These are phyloP conservation scores for Serinus canaria DNA, from an alignment of 2,113 vertebrate species.

Conservation along the genomic window DNA sequence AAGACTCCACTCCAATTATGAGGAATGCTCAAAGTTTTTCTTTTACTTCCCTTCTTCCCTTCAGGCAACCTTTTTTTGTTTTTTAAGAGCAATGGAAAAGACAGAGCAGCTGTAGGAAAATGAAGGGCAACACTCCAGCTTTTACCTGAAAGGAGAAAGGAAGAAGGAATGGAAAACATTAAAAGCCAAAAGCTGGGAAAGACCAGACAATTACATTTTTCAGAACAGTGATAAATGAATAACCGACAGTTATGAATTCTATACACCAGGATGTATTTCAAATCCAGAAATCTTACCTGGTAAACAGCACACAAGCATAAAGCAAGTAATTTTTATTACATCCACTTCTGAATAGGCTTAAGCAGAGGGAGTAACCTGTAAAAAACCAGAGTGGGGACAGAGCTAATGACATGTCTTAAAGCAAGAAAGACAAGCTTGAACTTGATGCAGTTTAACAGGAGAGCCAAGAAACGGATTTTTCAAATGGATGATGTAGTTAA, in stretches of 20 bases:
- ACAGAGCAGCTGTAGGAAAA: background rate
- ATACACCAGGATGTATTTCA: background rate
- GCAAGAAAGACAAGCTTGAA: conserved; percentile 42
- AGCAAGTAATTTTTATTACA: background rate
- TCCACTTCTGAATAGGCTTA: background rate
- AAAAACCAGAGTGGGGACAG: conserved; percentile 36
- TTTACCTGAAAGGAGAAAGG: background rate
- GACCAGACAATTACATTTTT: background rate
- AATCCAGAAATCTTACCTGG: background rate
- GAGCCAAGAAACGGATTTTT: conserved; percentile 47
- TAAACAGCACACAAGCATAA: background rate
- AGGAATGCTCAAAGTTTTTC: background rate
- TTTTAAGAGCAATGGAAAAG: background rate
- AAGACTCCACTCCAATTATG: background rate
- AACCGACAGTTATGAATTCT: background rate
- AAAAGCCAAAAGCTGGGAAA: background rate
- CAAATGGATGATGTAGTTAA: background rate
- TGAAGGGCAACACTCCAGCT: background rate
- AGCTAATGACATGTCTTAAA: conserved; percentile 26
- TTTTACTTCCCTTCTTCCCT: background rate
- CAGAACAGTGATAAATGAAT: background rate
- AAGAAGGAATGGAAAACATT: background rate
- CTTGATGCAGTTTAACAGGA: conserved; percentile 38
- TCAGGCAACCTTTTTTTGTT: background rate
- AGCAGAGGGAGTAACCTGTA: conserved; percentile 7